phyloP scores from a whole-genome alignment of 2,888 invertebrate species.

The Tipula lateralis region DNA sequence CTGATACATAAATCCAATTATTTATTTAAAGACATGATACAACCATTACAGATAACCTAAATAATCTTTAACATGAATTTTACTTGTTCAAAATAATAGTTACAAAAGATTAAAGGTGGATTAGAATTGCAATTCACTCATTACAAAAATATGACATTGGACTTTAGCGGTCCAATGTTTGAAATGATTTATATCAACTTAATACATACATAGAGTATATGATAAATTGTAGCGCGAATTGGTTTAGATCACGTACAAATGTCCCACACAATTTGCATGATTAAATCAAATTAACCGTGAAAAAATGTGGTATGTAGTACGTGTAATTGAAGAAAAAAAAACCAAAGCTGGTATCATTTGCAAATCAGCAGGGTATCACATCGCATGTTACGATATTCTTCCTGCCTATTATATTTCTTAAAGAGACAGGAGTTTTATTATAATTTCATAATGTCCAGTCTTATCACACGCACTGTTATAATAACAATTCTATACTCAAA shows the following conservation, averaged over 20 bases:
- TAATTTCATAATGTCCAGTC: no score
- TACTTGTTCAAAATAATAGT: no score
- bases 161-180: no score
- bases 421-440: not conserved
- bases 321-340: not conserved
- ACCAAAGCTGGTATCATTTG: not conserved
- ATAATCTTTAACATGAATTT: no score
- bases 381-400: not conserved
- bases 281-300: not conserved
- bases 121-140: no score
- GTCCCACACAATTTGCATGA: not conserved
- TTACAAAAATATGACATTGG: no score
- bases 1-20: no score
- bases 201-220: not conserved
- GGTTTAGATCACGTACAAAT: not conserved
- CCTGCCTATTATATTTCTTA: not conserved
- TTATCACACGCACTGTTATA: not conserved
- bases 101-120: no score
- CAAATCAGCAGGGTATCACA: not conserved
- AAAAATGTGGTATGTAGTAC: not conserved
- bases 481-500: not conserved
- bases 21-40: no score
- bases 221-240: not conserved
- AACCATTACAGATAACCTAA: no score
- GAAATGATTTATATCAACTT: no score